Percentiles rank a stretch among this genome's conserved stretches.
Evolutionary conservation across 2,113 vertebrate genomes (phyloP).

Genomic region (Eptesicus fuscus): DNA sequence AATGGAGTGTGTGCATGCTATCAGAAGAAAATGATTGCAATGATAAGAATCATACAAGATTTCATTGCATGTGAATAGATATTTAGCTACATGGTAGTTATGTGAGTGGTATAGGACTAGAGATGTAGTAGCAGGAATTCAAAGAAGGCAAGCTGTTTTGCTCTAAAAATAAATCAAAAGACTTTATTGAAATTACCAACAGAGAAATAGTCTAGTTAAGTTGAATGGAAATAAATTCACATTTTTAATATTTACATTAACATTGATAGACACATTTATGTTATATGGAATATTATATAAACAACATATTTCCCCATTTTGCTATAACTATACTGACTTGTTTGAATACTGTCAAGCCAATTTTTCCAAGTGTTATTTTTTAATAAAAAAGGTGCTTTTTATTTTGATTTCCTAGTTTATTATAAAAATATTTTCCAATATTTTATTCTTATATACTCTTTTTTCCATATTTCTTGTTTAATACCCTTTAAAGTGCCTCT

Average conservation of each 20-base stretch:
- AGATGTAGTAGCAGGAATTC: conserved; percentile 1
- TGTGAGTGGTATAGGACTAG: background rate
- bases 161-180: conserved; percentile 61
- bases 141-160: conserved; percentile 39
- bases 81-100: conserved; percentile 27
- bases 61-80: background rate
- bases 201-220: conserved; percentile 45
- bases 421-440: background rate
- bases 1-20: background rate
- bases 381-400: background rate
- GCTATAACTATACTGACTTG: background rate
- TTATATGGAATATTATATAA: conserved; percentile 12
- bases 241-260: conserved; percentile 52
- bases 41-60: background rate
- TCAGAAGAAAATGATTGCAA: background rate
- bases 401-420: background rate
- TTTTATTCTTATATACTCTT: background rate
- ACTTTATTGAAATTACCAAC: conserved; percentile 14
- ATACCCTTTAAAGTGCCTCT: background rate
- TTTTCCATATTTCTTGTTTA: background rate
- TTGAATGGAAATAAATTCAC: conserved; percentile 3
- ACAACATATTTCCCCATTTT: conserved; percentile 16
- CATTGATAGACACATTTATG: background rate
- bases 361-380: background rate
- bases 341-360: background rate